Evolutionary conservation across 2,113 vertebrate genomes (phyloP), one percentile per base, ranked within the genome.

Genomic region (Procapra przewalskii): DNA sequence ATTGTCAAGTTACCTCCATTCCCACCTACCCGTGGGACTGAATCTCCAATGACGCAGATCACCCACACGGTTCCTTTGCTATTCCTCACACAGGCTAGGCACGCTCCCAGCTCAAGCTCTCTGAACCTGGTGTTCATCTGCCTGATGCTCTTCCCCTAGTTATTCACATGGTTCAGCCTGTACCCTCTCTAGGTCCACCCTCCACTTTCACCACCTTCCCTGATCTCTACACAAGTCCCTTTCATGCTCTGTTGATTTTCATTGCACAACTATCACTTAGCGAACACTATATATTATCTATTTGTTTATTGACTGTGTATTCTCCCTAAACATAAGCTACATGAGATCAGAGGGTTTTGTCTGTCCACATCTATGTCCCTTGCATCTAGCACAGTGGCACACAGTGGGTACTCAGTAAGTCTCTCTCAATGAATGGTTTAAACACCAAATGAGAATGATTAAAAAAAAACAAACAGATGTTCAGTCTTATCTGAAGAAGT

Each of bases 251-350:
- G 21, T 5, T 8, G 23, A 27, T 33, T 43, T 12, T 31, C 60
- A 60, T 0, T 14, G 13, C 23, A 75, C 8, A 1, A 16, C 4
- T 0, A 4, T 64, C 82, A 29, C 48, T 36, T 67, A 29, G 23
- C 79, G 57, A n/a, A 62, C 15, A 40, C 27, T 23, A 7, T 36
- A 5, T 23, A 62, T 48, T 27, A 85, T 33, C 71, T 90, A 14
- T 90, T 64, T 88, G 5, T 57, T 71, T 86, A 79, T 14, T 27
- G 67, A 17, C 80, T 36, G 11, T 50, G 31, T 6, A n/a, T 36
- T 50, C 52, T 83, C 23, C 23, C 16, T 40, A 17, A 16, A 16
- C 3, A 2, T 79, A 86, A 89, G 50, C 31, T 57, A 43, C 75
- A 77, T 2, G 23, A 86, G 40, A 57, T 71, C 40, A 90, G 27